Percentiles rank a stretch among this genome's conserved stretches.
phyloP scores from a whole-genome alignment of 2,797 vertebrate genomes.

The Cichlasoma orientale region DNA sequence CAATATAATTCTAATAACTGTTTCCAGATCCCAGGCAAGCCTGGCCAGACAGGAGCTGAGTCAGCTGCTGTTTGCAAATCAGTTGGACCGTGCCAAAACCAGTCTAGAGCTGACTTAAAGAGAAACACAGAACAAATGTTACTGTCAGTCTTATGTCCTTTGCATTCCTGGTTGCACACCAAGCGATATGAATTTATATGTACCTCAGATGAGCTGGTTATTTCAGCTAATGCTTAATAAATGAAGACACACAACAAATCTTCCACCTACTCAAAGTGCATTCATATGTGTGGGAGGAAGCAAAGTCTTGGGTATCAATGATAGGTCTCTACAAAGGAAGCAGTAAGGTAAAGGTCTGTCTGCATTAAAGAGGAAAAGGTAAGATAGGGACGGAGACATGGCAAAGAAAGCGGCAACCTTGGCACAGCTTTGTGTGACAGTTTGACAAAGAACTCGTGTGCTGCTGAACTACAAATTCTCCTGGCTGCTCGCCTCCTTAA shows the following conservation, averaged over 20 bases:
- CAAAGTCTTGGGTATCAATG: slow-evolving; percentile 32
- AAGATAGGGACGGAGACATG: not conserved
- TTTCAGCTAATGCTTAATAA: slow-evolving; percentile 46
- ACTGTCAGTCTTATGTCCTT: slow-evolving; percentile 24
- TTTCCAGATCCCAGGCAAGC: slow-evolving; percentile 46
- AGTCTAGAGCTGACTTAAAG: slow-evolving; percentile 43
- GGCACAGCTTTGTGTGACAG: slow-evolving; percentile 42
- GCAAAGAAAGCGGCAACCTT: slow-evolving; percentile 45
- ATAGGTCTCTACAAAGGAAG: slow-evolving; percentile 20
- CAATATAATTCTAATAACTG: slow-evolving; percentile 21
- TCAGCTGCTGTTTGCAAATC: slow-evolving; percentile 62
- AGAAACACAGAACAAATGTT: slow-evolving; percentile 26
- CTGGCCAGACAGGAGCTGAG: slow-evolving; percentile 56
- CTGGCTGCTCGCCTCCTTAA: slow-evolving; percentile 58
- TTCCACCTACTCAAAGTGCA: slow-evolving; percentile 33
- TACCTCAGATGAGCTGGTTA: slow-evolving; percentile 22
- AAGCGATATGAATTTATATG: slow-evolving; percentile 7
- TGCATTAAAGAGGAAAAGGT: slow-evolving; percentile 3
- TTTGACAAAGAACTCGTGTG: slow-evolving; percentile 43
- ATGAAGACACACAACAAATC: slow-evolving; percentile 37
- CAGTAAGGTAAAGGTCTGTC: not conserved
- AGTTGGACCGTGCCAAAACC: slow-evolving; percentile 27
- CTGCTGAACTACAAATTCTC: slow-evolving; percentile 55
- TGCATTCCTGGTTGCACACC: slow-evolving; percentile 1
- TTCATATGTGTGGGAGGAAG: slow-evolving; percentile 37